Evolutionary conservation across 2,113 vertebrate genomes (phyloP), one percentile per base, ranked within the genome.

Genomic region (Uria lomvia): DNA sequence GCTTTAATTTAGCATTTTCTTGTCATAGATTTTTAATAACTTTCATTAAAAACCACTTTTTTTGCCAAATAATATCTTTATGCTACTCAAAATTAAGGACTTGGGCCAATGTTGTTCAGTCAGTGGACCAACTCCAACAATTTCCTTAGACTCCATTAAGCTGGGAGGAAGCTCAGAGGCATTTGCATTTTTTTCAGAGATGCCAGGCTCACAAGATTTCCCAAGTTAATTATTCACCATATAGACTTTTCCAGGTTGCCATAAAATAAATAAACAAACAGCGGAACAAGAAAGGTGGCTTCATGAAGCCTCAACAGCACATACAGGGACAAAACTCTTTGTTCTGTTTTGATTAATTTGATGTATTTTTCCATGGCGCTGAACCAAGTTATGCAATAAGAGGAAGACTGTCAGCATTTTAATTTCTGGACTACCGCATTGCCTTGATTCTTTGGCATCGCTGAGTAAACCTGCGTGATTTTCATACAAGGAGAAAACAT

Each of bases 321-420:
- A 78, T 71, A 73, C 45, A 62, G 75, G 79, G 81, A 86, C 74
- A 95, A 93, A 95, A 83, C 3, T 34, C 70, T 95, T 95, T 81
- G 72, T 83, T 97, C 84, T 22, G 7, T 92, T 94, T 94, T 92
- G 68, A 94, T 91, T 92, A 88, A 80, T 96, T 92, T 77, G 47
- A 67, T 95, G 58, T 81, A 94, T 97, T 96, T 95, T 96, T 96
- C 95, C 97, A 84, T 98, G 97, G 96, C 96, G 15, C 27, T 79
- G 60, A 56, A 97, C 93, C 96, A 97, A 96, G 72, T 71, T 84
- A 90, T 86, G 88, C 81, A 91, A 88, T 67, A 92, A 94, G 92
- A 96, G 89, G 85, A 96, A 94, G 52, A 88, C 32, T 86, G 94
- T 92, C 96, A 97, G 87, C 77, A 93, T 91, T 96, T 93, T 94